Base-by-base conservation (phyloP, 2,113 vertebrate species). In the Eira barbara region DNA sequence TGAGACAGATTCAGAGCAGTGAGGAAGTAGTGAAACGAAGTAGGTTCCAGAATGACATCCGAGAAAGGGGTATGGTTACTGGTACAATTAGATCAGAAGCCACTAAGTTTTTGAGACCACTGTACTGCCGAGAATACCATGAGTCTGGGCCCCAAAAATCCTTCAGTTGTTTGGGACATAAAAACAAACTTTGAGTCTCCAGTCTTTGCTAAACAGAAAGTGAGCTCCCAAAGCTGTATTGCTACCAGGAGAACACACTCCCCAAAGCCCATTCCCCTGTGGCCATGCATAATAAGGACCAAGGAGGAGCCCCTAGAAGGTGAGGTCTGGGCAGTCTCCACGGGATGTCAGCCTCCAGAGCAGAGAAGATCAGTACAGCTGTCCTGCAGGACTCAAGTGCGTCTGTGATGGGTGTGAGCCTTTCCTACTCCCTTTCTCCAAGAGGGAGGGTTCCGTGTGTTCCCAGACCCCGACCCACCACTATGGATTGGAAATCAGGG, bases 341-440 rank as follows among this genome's bases (percentile, higher is more conserved):
- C 4, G 15, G 20, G 42, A 45, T 18, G 52, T 39, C 52, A 4
- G 36, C 13, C 4, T 13, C 63, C 34, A 25, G 13, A 61, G 55
- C 39, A 25, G 49, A 42, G 61, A 65, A 63, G 42, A 7, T n/a
- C 7, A 9, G 20, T 29, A 27, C 4, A 1, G 14, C 36, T 5
- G 34, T 31, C 59, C 59, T 21, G 4, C 4, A 20, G 47, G 29
- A 45, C 21, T 69, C 1, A 69, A 59, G 47, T 2, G 2, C 20
- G 4, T 23, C 57, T 34, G 39, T 0, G 34, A 36, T 6, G 63
- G 4, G 6, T 0, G 0, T 2, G 25, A 69, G 39, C 21, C 52
- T 59, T 69, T 39, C 34, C 11, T 25, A 27, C 76, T 31, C n/a
- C 52, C 11, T 34, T 61, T 74, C n/a, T 69, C 36, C 79, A 55